A percentile compares a stretch with the other conserved stretches of the same genome.
Evolutionary conservation across 35 echinoderm and acorn worm species (phyloP).

Genomic region (Ptychodera flava): DNA sequence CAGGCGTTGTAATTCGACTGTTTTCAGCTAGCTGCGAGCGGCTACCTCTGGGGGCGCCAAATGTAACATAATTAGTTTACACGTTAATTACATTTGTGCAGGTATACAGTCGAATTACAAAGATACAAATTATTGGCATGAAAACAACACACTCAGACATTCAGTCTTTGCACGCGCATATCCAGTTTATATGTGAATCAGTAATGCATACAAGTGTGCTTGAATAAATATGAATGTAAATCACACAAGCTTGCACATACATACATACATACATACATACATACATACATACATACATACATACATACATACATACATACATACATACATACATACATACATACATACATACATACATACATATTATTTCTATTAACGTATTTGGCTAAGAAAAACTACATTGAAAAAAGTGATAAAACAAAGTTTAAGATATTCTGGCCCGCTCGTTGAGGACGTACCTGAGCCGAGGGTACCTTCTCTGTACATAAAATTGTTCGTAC

Average conservation of each 20-base stretch:
- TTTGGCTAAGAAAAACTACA: no score
- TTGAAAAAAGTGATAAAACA: no score
- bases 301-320: constrained; percentile 2
- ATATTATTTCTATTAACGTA: background rate
- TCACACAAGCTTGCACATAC: background rate
- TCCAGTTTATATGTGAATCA: background rate
- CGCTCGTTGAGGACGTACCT: no score
- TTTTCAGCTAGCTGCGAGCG: background rate
- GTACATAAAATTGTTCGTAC: no score
- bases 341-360: constrained; percentile 2
- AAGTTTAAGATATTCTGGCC: no score
- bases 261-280: background rate
- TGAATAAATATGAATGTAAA: background rate
- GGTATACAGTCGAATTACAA: no score
- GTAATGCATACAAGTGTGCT: background rate
- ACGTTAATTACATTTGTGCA: background rate
- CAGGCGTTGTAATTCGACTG: background rate
- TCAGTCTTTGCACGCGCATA: background rate
- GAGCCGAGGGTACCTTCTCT: no score
- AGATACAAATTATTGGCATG: no score
- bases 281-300: constrained; percentile 2
- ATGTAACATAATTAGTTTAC: background rate
- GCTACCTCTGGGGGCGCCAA: background rate
- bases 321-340: constrained; percentile 2
- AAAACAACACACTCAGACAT: background rate